A percentile compares a stretch with the other conserved stretches of the same genome.
Evolutionary conservation across 2,113 vertebrate species (phyloP).

Genomic region (Zapornia atra): DNA sequence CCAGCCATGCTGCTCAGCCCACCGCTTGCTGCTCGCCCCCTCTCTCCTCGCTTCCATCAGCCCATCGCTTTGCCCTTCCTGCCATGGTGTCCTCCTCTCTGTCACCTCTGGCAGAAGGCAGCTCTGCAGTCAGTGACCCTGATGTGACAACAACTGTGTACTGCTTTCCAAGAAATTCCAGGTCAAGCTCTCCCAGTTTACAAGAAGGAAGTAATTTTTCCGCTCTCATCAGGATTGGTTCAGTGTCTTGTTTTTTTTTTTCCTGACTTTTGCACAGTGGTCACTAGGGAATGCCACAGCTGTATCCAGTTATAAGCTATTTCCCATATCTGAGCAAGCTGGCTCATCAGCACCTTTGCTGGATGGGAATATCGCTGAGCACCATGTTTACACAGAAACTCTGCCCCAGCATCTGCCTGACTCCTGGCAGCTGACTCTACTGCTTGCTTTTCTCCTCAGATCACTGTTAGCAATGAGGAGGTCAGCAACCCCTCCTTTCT

Average conservation of each 20-base stretch:
- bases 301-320: not conserved
- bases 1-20: not conserved
- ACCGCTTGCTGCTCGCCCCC: not conserved
- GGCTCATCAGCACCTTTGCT: rapidly evolving
- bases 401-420: not conserved
- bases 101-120: not conserved
- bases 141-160: not conserved
- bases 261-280: not conserved
- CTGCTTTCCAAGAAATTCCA: not conserved
- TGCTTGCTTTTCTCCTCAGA: slow-evolving; percentile 67
- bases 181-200: not conserved
- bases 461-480: slow-evolving; percentile 77
- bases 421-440: not conserved
- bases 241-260: not conserved
- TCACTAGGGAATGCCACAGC: not conserved
- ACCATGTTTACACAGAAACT: not conserved
- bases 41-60: not conserved
- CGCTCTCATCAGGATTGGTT: not conserved
- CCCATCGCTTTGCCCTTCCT: not conserved
- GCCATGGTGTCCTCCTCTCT: not conserved
- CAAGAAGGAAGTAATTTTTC: not conserved
- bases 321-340: not conserved
- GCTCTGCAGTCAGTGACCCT: not conserved
- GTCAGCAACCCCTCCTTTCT: slow-evolving; percentile 81
- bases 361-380: not conserved